phyloP scores from a whole-genome alignment of 2,113 vertebrate species.

The Synodontis membranacea region DNA sequence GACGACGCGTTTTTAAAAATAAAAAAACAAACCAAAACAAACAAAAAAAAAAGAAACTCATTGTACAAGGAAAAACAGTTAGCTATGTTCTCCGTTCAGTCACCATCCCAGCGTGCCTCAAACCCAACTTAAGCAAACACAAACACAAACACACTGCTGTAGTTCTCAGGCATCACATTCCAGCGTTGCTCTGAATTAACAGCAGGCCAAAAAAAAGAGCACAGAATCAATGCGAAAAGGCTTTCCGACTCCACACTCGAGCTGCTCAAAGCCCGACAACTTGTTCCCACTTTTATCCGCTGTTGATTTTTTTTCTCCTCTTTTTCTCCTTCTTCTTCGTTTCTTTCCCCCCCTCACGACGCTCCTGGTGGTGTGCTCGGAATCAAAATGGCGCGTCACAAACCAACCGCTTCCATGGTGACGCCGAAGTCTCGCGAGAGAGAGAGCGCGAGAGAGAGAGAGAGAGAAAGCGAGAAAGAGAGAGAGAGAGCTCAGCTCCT shows the following conservation, averaged over 20 bases:
- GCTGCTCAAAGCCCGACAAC: not conserved
- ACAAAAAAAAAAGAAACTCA: not conserved
- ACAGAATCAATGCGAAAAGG: not conserved
- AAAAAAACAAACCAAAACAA: no score
- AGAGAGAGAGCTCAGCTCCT: not conserved
- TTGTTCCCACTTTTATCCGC: not conserved
- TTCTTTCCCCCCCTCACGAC: no score
- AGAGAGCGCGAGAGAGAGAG: no score
- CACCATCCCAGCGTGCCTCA: not conserved
- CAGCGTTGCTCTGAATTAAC: constrained; percentile 5
- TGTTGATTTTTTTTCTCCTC: constrained; percentile 15
- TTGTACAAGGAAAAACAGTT: not conserved
- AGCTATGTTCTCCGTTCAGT: not conserved
- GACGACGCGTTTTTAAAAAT: not conserved
- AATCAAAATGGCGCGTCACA: constrained; percentile 80
- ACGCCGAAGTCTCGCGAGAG: constrained; percentile 62
- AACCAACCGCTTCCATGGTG: constrained; percentile 79
- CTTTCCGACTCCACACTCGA: not conserved
- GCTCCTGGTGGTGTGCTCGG: constrained; percentile 29
- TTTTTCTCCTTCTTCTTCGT: no score
- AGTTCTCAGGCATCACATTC: constrained; percentile 13
- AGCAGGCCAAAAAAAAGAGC: not conserved
- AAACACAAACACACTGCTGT: not conserved
- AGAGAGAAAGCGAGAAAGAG: no score
- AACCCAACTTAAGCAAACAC: not conserved